Percentiles rank a stretch among this genome's conserved stretches.
Conservation (phyloP, 1,140 invertebrate genomes). For the Arctopsyche grandis region DNA sequence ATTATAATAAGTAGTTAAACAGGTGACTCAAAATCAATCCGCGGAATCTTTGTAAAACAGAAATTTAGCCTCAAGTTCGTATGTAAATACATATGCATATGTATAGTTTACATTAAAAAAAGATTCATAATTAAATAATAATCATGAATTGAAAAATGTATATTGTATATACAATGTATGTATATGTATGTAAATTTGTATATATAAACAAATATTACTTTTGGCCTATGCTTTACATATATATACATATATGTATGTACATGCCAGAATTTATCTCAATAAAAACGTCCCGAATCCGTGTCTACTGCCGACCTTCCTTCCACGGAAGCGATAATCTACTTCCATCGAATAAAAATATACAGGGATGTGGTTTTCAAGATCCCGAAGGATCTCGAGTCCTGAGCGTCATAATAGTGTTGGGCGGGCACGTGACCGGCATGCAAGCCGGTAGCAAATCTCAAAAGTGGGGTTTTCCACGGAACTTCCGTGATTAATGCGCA, state of each 20-base stretch:
- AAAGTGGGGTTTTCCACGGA: constrained; percentile 11
- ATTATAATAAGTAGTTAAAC: too few species aligned
- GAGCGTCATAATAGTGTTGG: constrained; percentile 26
- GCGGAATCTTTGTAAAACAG: too few species aligned
- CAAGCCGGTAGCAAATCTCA: not conserved
- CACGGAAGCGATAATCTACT: constrained; percentile 12
- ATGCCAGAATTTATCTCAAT: constrained; percentile 8
- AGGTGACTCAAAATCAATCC: too few species aligned
- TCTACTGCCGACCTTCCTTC: not conserved
- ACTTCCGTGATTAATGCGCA: constrained; percentile 12
- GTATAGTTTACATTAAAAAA: not conserved
- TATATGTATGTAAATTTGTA: not conserved
- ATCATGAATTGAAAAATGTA: not conserved
- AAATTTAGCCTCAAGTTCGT: too few species aligned
- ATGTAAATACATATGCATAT: not conserved
- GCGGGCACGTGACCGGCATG: constrained; percentile 1
- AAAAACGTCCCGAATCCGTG: not conserved
- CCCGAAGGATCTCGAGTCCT: not conserved
- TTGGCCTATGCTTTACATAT: too few species aligned
- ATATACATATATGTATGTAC: too few species aligned
- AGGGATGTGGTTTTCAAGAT: not conserved
- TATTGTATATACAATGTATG: not conserved
- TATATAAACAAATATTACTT: not conserved
- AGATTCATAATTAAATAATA: not conserved
- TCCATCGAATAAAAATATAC: not conserved